Conservation (phyloP, 2,113 vertebrate species). For the Thalassoma bifasciatum region DNA sequence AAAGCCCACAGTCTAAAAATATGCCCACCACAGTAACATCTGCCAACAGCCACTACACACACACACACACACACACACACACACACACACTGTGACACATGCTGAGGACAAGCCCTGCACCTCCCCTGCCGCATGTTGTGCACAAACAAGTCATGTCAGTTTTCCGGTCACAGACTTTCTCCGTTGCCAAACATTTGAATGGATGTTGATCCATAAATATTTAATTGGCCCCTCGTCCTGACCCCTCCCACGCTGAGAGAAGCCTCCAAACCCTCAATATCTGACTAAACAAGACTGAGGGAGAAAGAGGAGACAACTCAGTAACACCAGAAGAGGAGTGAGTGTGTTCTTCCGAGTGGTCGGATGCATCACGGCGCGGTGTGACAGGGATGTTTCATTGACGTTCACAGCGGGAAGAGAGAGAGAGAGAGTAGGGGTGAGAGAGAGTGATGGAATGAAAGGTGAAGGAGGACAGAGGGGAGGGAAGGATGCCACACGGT, state of each 20-base stretch:
- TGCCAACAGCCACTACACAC: no score
- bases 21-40: constrained; percentile 37
- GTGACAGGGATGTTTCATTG: constrained; percentile 41
- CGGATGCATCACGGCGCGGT: constrained; percentile 38
- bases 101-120: constrained; percentile 44
- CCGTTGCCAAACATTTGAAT: constrained; percentile 67
- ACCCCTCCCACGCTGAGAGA: constrained; percentile 44
- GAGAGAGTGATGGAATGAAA: constrained; percentile 6
- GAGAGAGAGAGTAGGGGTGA: not conserved
- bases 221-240: constrained; percentile 65
- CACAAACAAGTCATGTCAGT: constrained; percentile 64
- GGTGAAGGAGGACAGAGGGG: constrained; percentile 13
- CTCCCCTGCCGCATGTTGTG: constrained; percentile 48
- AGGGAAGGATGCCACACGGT: not conserved
- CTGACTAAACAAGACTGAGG: constrained; percentile 54
- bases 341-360: constrained; percentile 33
- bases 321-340: constrained; percentile 1
- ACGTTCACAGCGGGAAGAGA: constrained; percentile 30
- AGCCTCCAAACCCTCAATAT: constrained; percentile 48
- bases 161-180: constrained; percentile 66
- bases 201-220: constrained; percentile 79
- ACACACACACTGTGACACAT: constrained; percentile 25
- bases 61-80: no score
- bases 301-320: constrained; percentile 1
- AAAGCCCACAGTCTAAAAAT: constrained; percentile 31